These are phyloP conservation scores for Ceyx cyanopectus DNA, from an alignment of 2,113 vertebrate species.

Conservation along the genomic window DNA sequence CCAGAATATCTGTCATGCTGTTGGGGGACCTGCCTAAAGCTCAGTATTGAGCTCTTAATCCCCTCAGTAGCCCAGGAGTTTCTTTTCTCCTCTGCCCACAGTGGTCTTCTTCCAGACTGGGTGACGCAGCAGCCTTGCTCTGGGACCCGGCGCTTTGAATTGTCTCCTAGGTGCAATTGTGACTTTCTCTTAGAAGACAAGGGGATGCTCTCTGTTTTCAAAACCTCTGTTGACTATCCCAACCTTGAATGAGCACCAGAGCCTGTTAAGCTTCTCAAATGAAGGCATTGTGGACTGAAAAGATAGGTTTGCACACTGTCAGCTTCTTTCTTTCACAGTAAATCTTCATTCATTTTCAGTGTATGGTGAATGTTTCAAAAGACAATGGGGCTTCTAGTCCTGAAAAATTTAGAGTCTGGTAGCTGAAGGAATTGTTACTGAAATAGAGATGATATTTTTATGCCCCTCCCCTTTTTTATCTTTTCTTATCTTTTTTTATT, in stretches of 20 bases:
- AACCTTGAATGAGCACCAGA: not conserved
- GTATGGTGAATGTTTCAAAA: not conserved
- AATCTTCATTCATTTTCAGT: not conserved
- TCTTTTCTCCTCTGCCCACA: not conserved
- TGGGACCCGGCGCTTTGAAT: not conserved
- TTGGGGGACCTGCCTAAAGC: not conserved
- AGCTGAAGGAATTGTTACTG: not conserved
- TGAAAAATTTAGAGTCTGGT: not conserved
- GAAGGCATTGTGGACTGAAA: not conserved
- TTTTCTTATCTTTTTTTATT: accelerated
- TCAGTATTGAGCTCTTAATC: not conserved
- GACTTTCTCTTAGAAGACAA: not conserved
- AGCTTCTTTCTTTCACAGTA: not conserved
- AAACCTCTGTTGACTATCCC: not conserved
- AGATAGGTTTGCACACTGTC: not conserved
- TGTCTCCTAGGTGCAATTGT: not conserved
- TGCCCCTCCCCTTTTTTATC: accelerated
- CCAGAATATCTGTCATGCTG: not conserved
- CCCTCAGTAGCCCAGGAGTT: not conserved
- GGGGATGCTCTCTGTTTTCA: not conserved
- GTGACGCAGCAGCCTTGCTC: not conserved
- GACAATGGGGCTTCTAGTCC: not conserved
- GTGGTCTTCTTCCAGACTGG: not conserved
- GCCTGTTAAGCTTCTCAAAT: not conserved
- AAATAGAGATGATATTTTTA: not conserved